phyloP scores from a whole-genome alignment of 2,888 invertebrate species.

The Spatulosminthurus flaviceps region DNA sequence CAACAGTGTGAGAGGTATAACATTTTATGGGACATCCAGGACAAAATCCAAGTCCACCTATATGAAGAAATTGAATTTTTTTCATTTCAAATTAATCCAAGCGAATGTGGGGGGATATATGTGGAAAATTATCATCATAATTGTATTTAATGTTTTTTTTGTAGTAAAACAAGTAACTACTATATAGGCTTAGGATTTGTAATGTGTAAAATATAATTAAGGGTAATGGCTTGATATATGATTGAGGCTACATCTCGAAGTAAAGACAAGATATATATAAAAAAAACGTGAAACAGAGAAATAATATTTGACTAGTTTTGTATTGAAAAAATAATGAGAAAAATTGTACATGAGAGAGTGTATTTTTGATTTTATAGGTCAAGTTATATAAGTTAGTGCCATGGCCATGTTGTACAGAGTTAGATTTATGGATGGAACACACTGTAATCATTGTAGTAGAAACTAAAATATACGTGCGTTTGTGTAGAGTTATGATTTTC shows the following conservation, averaged over 20 bases:
- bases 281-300: no score
- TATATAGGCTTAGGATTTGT: slow-evolving; percentile 9
- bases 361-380: slow-evolving; percentile 29
- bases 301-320: slow-evolving; percentile 26
- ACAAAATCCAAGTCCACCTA: no score
- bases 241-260: slow-evolving; percentile 37
- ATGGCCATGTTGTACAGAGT: slow-evolving; percentile 34
- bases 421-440: not conserved
- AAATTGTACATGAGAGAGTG: not conserved
- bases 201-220: slow-evolving; percentile 18
- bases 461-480: not conserved
- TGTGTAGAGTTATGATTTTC: not conserved
- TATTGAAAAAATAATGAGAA: slow-evolving; percentile 6
- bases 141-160: slow-evolving; percentile 15
- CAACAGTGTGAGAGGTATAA: no score
- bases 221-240: not conserved
- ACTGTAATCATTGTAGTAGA: not conserved
- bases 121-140: not conserved
- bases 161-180: slow-evolving; percentile 4
- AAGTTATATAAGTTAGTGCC: no score
- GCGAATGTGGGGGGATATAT: no score
- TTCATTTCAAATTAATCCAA: no score
- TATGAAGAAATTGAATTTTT: no score
- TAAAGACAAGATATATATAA: slow-evolving; percentile 19
- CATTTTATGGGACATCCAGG: no score